These are phyloP conservation scores for Cherax destructor DNA, from an alignment of 1,140 invertebrate genomes.

Conservation along the genomic window DNA sequence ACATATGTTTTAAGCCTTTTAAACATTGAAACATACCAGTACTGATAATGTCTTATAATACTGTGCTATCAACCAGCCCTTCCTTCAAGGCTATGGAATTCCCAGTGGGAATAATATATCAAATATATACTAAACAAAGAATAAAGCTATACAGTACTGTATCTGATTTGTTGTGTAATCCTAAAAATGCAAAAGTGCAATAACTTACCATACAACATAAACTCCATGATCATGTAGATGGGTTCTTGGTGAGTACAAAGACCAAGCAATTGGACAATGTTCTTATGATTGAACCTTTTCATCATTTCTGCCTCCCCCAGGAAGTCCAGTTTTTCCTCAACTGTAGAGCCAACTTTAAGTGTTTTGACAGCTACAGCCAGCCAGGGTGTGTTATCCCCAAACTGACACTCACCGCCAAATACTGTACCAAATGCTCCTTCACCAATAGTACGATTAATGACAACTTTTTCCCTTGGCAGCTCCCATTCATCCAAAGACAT, in stretches of 20 bases:
- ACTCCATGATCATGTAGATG: conserved; percentile 93
- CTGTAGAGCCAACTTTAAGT: conserved; percentile 86
- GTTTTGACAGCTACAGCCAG: conserved; percentile 91
- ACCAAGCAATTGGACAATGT: conserved; percentile 88
- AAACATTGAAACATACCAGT: too few relatives aligned
- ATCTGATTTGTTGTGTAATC: too few relatives aligned
- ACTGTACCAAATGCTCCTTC: conserved; percentile 94
- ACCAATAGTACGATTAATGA: conserved; percentile 92
- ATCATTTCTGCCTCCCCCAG: conserved; percentile 94
- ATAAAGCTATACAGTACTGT: too few relatives aligned
- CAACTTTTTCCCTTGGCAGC: conserved; percentile 86
- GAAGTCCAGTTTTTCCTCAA: conserved; percentile 93
- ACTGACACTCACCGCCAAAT: conserved; percentile 86
- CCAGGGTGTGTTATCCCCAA: conserved; percentile 60
- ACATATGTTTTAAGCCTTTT: too few relatives aligned
- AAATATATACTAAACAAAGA: too few relatives aligned
- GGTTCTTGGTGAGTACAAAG: conserved; percentile 91
- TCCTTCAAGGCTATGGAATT: too few relatives aligned
- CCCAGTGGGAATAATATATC: too few relatives aligned
- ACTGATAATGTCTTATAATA: too few relatives aligned
- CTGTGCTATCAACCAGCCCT: too few relatives aligned
- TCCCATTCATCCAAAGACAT: conserved; percentile 88
- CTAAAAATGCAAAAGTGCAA: too few relatives aligned
- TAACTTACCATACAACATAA: conserved; percentile 89
- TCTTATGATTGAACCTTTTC: conserved; percentile 93